Base-by-base conservation (phyloP, 2,888 invertebrate species). In the Ceriagrion tenellum region DNA sequence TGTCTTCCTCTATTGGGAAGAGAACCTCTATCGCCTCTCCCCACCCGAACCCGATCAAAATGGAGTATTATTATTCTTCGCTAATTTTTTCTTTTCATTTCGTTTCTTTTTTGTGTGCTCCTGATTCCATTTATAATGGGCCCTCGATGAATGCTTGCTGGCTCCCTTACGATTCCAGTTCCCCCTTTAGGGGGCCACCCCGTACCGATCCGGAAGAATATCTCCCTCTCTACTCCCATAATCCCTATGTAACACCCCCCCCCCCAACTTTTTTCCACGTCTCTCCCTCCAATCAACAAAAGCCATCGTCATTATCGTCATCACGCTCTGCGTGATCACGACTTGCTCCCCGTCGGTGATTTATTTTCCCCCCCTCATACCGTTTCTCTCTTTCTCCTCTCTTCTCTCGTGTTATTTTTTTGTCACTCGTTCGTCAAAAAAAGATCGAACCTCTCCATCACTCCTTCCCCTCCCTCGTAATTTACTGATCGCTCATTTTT, bases 271-370 rank as follows among this genome's bases (percentile, higher is more conserved):
- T 63, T 23, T 40, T 4, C 26, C 89, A 1, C 55, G n/a, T 10
- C n/a, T 16, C 47, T 47, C 40, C 40, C 91, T 88, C 16, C 89
- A 23, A 55, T 55, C 89, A 47, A 20, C 55, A n/a, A 69, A 93
- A 74, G 93, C 74, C 93, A 74, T 93, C 93, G 69, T 93, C 93
- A 93, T 93, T 69, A 93, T 93, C 69, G 35, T 18, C 93, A 93
- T 93, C 93, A 93, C 93, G 69, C 93, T 93, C 74, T 63, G 63
- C 91, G 40, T 69, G 91, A 91, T 91, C 91, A 63, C 91, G 91
- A 23, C 59, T 40, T 12, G 91, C n/a, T n/a, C n/a, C n/a, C n/a
- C n/a, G 91, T 55, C 3, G 81, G 35, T 81, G 81, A 23, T 81
- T 81, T 81, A 30, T 81, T 16, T 16, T 35, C 35, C 81, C 16